phyloP scores from a whole-genome alignment of 1,140 invertebrate species.

The Tribolium madens region DNA sequence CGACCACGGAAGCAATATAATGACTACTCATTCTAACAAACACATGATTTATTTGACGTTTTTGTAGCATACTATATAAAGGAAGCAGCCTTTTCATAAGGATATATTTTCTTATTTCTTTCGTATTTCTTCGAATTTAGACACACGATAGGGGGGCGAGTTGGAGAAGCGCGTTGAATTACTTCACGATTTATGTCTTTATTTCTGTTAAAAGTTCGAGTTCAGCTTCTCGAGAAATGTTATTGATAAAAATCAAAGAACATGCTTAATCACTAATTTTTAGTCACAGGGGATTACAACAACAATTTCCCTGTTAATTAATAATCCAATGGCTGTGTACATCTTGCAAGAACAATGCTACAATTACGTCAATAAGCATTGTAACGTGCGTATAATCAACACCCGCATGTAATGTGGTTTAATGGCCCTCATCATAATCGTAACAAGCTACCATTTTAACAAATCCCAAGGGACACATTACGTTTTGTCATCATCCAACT shows the following conservation, averaged over 20 bases:
- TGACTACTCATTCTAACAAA: slow-evolving; percentile 31
- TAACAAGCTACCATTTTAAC: slow-evolving; percentile 33
- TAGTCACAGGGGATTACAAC: too few species aligned
- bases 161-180: slow-evolving; percentile 28
- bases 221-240: background rate
- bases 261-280: too few species aligned
- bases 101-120: slow-evolving; percentile 37
- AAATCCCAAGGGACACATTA: slow-evolving; percentile 32
- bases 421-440: slow-evolving; percentile 35
- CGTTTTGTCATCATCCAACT: slow-evolving; percentile 23
- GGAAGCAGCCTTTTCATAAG: slow-evolving; percentile 27
- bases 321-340: slow-evolving; percentile 5
- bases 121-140: slow-evolving; percentile 39
- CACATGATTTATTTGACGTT: slow-evolving; percentile 34
- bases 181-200: slow-evolving; percentile 37
- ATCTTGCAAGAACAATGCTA: slow-evolving; percentile 28
- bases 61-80: slow-evolving; percentile 36
- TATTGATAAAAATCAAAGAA: background rate
- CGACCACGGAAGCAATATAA: slow-evolving; percentile 13
- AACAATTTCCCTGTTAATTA: background rate
- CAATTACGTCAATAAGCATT: slow-evolving; percentile 32
- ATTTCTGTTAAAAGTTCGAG: slow-evolving; percentile 26
- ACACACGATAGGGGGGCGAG: slow-evolving; percentile 8
- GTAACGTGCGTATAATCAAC: slow-evolving; percentile 23
- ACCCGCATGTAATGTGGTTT: slow-evolving; percentile 31